Conservation (phyloP, 2,797 vertebrate genomes). For the Falco concolor region DNA sequence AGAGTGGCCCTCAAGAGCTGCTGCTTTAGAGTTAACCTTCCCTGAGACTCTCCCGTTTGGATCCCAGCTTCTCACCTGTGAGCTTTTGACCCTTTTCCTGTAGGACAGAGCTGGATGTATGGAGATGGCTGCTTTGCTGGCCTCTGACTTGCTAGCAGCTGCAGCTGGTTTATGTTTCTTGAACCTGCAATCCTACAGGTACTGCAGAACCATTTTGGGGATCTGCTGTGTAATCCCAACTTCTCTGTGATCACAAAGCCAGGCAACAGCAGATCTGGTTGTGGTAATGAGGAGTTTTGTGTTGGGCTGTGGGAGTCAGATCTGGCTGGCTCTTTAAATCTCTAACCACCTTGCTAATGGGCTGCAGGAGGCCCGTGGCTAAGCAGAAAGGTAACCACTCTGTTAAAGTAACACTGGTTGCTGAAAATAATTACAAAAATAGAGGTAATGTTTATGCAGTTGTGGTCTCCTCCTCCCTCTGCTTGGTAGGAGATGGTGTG, state of each 20-base stretch:
- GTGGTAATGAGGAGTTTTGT: neutral
- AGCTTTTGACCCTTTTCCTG: neutral
- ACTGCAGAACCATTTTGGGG: neutral
- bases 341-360: neutral
- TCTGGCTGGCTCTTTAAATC: neutral
- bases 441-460: neutral
- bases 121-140: neutral
- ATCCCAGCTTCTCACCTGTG: neutral
- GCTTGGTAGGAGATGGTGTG: neutral
- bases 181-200: accelerated
- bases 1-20: neutral
- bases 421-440: neutral
- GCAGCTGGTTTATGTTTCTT: neutral
- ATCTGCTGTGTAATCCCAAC: accelerated
- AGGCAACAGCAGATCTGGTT: neutral
- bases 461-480: neutral
- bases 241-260: neutral
- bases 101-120: neutral
- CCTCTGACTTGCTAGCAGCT: neutral
- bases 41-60: neutral
- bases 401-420: neutral
- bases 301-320: neutral
- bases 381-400: neutral
- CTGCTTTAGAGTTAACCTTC: neutral
- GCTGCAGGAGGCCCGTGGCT: neutral